Conservation (phyloP, 2,888 invertebrate genomes). For the Cheilosia grossa region DNA sequence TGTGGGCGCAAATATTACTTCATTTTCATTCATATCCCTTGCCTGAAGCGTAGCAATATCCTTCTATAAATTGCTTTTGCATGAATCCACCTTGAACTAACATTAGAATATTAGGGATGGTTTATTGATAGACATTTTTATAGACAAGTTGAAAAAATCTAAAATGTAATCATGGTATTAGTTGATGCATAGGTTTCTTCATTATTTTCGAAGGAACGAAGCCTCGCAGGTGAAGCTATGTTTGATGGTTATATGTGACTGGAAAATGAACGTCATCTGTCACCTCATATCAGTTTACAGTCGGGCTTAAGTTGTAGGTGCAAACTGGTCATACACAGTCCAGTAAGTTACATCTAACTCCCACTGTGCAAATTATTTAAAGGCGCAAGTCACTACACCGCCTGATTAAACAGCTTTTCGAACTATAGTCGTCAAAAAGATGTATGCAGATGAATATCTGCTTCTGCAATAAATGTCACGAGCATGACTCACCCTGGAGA, state of each 20-base stretch:
- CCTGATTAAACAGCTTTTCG: no score
- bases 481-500: neutral
- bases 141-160: neutral
- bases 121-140: neutral
- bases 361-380: no score
- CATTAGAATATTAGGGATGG: neutral
- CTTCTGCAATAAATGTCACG: neutral
- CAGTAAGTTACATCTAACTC: no score
- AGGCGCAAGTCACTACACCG: no score
- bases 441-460: neutral
- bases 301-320: no score
- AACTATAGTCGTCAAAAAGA: no score
- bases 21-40: constrained; percentile 65
- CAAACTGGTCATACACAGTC: no score
- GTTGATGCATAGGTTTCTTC: neutral
- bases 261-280: no score
- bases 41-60: constrained; percentile 62
- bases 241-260: no score
- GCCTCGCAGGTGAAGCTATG: no score
- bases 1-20: constrained; percentile 69
- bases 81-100: constrained; percentile 8
- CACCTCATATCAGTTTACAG: no score
- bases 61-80: constrained; percentile 63
- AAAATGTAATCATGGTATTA: neutral
- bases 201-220: no score